A percentile compares a stretch with the other conserved stretches of the same genome.
Conservation (phyloP, 1,140 invertebrate species). For the Ruditapes philippinarum region DNA sequence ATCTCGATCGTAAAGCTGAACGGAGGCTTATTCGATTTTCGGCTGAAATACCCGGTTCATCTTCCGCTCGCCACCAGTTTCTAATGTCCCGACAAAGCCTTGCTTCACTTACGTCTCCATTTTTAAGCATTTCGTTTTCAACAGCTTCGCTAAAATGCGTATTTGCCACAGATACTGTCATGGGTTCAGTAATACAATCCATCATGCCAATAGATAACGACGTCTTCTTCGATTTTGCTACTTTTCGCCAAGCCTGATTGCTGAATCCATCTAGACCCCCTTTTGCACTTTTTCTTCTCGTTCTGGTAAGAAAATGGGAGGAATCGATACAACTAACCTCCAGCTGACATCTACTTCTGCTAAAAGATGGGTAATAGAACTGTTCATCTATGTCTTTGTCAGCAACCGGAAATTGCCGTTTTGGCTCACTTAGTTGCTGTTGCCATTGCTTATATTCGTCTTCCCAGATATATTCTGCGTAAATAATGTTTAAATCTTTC, state of each 20-base stretch:
- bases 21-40: neutral
- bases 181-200: conserved; percentile 52
- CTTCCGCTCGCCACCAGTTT: conserved; percentile 15
- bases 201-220: conserved; percentile 48
- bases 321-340: conserved; percentile 63
- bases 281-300: conserved; percentile 44
- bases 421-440: neutral
- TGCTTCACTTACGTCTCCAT: neutral
- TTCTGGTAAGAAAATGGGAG: conserved; percentile 54
- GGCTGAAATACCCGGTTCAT: conserved; percentile 5
- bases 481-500: neutral
- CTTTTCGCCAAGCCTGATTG: conserved; percentile 54
- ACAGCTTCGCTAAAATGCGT: conserved; percentile 27
- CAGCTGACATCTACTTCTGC: conserved; percentile 1
- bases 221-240: conserved; percentile 47
- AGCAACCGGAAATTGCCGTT: no score
- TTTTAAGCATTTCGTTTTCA: conserved; percentile 5
- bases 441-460: neutral
- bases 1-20: neutral
- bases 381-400: neutral
- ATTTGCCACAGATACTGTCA: conserved; percentile 46
- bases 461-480: neutral
- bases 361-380: conserved; percentile 26
- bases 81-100: neutral
- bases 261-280: conserved; percentile 61